Evolutionary conservation across 1,140 invertebrate genomes (phyloP).

Genomic region (Aradophagus sp.): DNA sequence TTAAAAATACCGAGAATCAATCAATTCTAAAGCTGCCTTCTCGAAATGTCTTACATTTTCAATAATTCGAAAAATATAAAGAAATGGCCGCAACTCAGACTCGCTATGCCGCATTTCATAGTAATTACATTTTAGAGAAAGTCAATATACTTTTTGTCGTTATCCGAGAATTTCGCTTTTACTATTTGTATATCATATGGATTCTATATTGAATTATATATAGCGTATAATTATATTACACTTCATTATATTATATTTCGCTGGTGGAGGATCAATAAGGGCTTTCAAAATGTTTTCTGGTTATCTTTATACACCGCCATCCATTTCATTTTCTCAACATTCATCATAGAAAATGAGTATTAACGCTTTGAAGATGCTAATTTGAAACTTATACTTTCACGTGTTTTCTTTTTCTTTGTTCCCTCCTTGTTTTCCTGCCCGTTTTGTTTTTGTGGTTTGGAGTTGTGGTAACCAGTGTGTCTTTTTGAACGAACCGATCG

Average conservation of each 20-base stretch:
- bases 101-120: constrained; percentile 8
- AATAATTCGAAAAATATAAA: not conserved
- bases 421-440: no score
- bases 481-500: no score
- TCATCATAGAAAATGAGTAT: constrained; percentile 20
- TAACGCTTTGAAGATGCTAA: constrained; percentile 26
- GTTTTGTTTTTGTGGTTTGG: constrained; percentile 13
- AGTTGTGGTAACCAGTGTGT: constrained; percentile 9
- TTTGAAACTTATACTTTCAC: constrained; percentile 8
- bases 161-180: constrained; percentile 38
- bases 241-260: constrained; percentile 42
- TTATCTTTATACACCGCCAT: constrained; percentile 35
- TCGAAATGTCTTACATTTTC: not conserved
- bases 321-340: constrained; percentile 34
- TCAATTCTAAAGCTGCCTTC: no score
- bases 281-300: constrained; percentile 48
- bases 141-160: constrained; percentile 40
- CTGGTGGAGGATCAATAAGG: constrained; percentile 51
- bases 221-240: constrained; percentile 44
- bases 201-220: constrained; percentile 40
- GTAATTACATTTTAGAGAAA: constrained; percentile 38
- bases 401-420: constrained; percentile 7
- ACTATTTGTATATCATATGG: constrained; percentile 45
- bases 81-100: constrained; percentile 12
- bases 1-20: no score